Evolutionary conservation across 2,888 invertebrate species (phyloP).

Genomic region (Lycia hirtaria): DNA sequence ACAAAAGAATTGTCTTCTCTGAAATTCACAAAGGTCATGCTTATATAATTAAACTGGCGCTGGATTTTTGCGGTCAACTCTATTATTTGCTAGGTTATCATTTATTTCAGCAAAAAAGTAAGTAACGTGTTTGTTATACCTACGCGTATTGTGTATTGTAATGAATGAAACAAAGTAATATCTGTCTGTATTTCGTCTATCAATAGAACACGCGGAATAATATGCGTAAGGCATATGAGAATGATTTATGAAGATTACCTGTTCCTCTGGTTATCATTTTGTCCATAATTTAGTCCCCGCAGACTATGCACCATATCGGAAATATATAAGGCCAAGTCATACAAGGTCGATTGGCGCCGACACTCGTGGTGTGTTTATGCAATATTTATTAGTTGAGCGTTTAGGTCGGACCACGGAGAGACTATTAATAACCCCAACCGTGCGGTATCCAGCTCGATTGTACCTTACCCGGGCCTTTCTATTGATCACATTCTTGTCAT

Average conservation of each 20-base stretch:
- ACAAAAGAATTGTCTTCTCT: slow-evolving; percentile 18
- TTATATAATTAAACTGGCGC: slow-evolving; percentile 11
- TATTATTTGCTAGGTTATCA: neutral
- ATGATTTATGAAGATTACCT: neutral
- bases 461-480: slow-evolving; percentile 59
- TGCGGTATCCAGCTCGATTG: slow-evolving; percentile 60
- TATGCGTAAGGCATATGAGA: neutral
- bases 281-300: neutral
- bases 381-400: slow-evolving; percentile 61
- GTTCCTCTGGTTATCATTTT: neutral
- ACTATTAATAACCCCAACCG: slow-evolving; percentile 71
- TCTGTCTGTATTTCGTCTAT: neutral
- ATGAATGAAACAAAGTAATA: no score
- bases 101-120: neutral
- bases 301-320: slow-evolving; percentile 18
- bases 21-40: slow-evolving; percentile 20
- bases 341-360: slow-evolving; percentile 39
- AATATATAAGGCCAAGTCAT: slow-evolving; percentile 23
- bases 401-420: slow-evolving; percentile 59
- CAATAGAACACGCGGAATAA: neutral
- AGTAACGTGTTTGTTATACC: no score
- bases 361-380: slow-evolving; percentile 56
- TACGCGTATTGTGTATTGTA: no score
- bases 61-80: neutral
- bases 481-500: slow-evolving; percentile 79